Evolutionary conservation across 2,797 vertebrate genomes (phyloP), one percentile per base, ranked within the genome.

Genomic region (Adelosebastes latens): DNA sequence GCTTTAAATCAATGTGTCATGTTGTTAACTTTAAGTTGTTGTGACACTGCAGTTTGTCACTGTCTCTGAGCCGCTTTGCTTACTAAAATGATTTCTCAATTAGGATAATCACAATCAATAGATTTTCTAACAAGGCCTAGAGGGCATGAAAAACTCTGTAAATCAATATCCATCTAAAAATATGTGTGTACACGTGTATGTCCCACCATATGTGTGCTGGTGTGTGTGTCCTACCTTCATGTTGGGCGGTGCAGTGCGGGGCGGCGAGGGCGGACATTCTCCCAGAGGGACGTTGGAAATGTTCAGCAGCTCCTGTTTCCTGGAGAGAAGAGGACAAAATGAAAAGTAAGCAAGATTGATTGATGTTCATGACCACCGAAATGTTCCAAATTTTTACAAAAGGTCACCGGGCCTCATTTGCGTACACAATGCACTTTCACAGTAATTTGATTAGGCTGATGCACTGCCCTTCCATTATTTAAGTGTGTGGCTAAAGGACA

Each of bases 291-390:
- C 96, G 81, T 96, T 97, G 1, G 97, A 87, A 89, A 97, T 97
- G 94, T 95, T 97, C 93, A 98, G 95, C 92, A 97, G 92, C 93
- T 99, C 98, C 92, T 99, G 98, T 81, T 98, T 99, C 98, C 98
- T 99, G 94, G 3, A 87, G 65, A 79, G 66, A 75, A 42, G 32
- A 85, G 42, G 20, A 80, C 24, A 72, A 62, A 60, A 73, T 1
- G 10, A 42, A 1, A 16, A 67, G 52, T 18, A 34, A 68, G 72
- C 29, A 60, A 39, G 2, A 25, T 58, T 66, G 36, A 65, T 52
- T 77, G 46, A 77, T 22, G 22, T 29, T 52, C 8, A n/a, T 56
- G 36, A 55, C 59, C 4, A 49, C 4, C 10, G 18, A 60, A 75
- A 53, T 46, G 34, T 25, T 60, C 13, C 11, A 76, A 31, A 73